These are phyloP conservation scores for Lymantria dispar DNA, from an alignment of 2,888 invertebrate genomes.

Conservation along the genomic window DNA sequence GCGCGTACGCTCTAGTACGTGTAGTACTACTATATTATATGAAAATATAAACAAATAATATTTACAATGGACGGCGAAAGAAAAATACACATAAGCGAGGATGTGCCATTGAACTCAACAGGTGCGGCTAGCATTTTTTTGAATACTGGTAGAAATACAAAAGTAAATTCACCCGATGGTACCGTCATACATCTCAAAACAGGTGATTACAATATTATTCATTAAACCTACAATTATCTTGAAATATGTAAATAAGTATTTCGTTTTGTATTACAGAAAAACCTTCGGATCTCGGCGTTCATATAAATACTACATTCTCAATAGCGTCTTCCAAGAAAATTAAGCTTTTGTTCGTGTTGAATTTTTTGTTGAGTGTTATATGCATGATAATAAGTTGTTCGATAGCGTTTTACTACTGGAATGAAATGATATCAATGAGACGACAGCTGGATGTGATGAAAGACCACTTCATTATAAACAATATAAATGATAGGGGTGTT, in stretches of 20 bases:
- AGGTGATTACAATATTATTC: slow-evolving; percentile 51
- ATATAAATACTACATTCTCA: slow-evolving; percentile 73
- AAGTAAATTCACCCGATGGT: slow-evolving; percentile 63
- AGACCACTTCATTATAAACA: slow-evolving; percentile 60
- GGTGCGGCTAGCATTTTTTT: slow-evolving; percentile 74
- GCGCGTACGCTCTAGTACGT: slow-evolving; percentile 59
- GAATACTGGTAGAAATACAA: slow-evolving; percentile 66
- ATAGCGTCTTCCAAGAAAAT: slow-evolving; percentile 79
- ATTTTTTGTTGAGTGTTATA: slow-evolving; percentile 66
- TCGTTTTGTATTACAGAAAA: slow-evolving; percentile 58
- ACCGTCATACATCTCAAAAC: slow-evolving; percentile 73
- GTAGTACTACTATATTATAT: slow-evolving; percentile 39
- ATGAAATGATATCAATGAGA: slow-evolving; percentile 65
- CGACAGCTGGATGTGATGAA: slow-evolving; percentile 63
- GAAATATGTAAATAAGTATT: slow-evolving; percentile 15
- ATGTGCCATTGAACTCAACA: slow-evolving; percentile 66
- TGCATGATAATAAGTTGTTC: slow-evolving; percentile 68
- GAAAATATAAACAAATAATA: slow-evolving; percentile 39
- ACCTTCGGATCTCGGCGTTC: slow-evolving; percentile 70
- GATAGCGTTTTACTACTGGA: slow-evolving; percentile 72
- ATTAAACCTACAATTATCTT: background rate
- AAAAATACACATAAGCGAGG: slow-evolving; percentile 68
- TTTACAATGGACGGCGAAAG: slow-evolving; percentile 67
- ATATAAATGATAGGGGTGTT: slow-evolving; percentile 46
- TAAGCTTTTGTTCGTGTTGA: slow-evolving; percentile 67